These are phyloP conservation scores for Autographa pulchrina DNA, from an alignment of 2,888 invertebrate genomes.

Conservation along the genomic window DNA sequence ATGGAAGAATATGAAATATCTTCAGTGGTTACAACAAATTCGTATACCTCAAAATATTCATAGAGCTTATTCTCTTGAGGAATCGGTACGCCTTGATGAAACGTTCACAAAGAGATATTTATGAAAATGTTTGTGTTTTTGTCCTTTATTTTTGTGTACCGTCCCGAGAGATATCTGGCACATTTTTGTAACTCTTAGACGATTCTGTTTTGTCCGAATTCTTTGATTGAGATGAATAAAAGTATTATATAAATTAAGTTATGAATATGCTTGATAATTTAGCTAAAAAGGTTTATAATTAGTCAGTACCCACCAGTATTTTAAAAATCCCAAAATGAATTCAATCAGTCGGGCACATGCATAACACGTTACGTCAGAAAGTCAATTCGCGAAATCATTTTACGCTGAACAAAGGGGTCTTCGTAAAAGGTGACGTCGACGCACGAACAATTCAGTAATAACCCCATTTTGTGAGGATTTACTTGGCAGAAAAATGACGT, in stretches of 20 bases:
- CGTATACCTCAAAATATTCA: constrained; percentile 81
- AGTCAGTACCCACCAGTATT: too few relatives aligned
- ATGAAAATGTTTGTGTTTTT: constrained; percentile 70
- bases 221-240: background rate
- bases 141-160: constrained; percentile 58
- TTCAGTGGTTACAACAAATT: constrained; percentile 72
- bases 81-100: constrained; percentile 74
- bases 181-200: constrained; percentile 50
- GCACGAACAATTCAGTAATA: constrained; percentile 28
- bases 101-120: constrained; percentile 75
- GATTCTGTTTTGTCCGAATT: constrained; percentile 11
- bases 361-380: constrained; percentile 1
- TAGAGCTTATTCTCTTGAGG: constrained; percentile 77
- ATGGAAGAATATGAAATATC: constrained; percentile 65
- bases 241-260: background rate
- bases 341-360: background rate
- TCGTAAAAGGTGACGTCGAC: constrained; percentile 12
- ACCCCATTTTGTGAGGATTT: constrained; percentile 20
- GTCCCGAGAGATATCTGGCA: constrained; percentile 39
- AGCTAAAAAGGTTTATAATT: too few relatives aligned
- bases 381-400: constrained; percentile 22
- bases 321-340: too few relatives aligned
- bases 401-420: constrained; percentile 20
- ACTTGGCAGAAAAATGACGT: constrained; percentile 21
- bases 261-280: background rate